Base-by-base conservation (phyloP, 2,888 invertebrate species). In the Leptothorax acervorum region DNA sequence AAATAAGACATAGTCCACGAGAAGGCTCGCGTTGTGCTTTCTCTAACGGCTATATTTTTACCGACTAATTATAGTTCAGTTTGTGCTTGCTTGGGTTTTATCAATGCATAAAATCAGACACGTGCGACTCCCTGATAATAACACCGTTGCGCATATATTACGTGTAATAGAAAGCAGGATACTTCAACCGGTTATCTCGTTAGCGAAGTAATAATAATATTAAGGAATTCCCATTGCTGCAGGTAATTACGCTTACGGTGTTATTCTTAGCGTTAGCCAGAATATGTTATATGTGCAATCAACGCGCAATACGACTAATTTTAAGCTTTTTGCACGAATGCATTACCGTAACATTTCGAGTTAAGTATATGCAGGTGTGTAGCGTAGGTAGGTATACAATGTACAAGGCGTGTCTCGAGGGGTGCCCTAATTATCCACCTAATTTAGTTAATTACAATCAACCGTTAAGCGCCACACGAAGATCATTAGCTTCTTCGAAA, bases 401-500 rank as follows among this genome's bases (percentile, higher is more conserved):
- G 18, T 79, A 70, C 66, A 28, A 79, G 71, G 42, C n/a, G 70
- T 48, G 75, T 75, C 82, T 42, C 53, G 53, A 60, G 18, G 74
- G 85, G 62, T 86, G 81, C 66, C 68, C 63, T 79, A 75, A 89
- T 87, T 85, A 86, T 57, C 66, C 60, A 45, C 51, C 63, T 84
- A 84, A 87, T 87, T 76, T 55, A 82, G 82, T 79, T 85, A 86
- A 86, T 84, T 86, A 63, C 53, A 66, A 65, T 45, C 53, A 55
- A 39, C 15, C 45, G 12, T 48, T 39, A 60, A 42, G 28, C 51
- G 57, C 8, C 48, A 9, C 42, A 73, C 62, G 35, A 73, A 85
- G 62, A 68, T 76, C 35, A 63, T 55, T 71, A 73, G 3, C 2
- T 63, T 23, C 23, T 55, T 63, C 39, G 28, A 39, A 42, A 55